phyloP scores from a whole-genome alignment of 1,140 invertebrate genomes.

The Nylanderia fulva region DNA sequence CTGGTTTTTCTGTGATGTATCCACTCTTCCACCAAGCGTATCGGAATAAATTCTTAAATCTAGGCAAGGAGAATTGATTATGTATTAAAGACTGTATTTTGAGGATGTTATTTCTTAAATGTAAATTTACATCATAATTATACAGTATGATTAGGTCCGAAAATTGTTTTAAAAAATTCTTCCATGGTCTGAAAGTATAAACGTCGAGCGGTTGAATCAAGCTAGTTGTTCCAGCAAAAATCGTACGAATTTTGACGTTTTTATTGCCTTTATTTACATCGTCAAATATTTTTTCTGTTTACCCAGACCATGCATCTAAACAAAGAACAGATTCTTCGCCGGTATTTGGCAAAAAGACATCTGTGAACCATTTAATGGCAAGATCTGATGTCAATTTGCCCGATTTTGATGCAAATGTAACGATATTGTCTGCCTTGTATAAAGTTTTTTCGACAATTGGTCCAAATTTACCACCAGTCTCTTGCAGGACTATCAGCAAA shows the following conservation, averaged over 20 bases:
- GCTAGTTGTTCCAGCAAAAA: background rate
- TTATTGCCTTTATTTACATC: no score
- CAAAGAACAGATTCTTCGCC: slow-evolving; percentile 1
- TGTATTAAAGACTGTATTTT: no score
- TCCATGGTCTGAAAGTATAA: no score
- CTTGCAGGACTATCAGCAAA: slow-evolving; percentile 15
- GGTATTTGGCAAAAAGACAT: background rate
- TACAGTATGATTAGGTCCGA: no score
- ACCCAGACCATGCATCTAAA: background rate
- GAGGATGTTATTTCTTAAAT: no score
- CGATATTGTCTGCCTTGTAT: slow-evolving; percentile 10
- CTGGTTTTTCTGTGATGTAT: background rate
- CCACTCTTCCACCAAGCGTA: no score
- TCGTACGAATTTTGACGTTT: background rate
- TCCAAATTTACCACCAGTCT: background rate
- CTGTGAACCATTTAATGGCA: background rate
- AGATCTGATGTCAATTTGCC: no score
- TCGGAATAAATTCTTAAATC: no score
- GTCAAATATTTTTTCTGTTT: background rate
- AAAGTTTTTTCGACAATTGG: background rate
- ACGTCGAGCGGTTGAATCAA: slow-evolving; percentile 7
- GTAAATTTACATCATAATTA: no score
- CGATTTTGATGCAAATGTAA: background rate
- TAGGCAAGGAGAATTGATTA: no score
- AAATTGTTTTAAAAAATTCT: no score